These are phyloP conservation scores for Promerops cafer DNA, from an alignment of 2,113 vertebrate genomes.

Conservation along the genomic window DNA sequence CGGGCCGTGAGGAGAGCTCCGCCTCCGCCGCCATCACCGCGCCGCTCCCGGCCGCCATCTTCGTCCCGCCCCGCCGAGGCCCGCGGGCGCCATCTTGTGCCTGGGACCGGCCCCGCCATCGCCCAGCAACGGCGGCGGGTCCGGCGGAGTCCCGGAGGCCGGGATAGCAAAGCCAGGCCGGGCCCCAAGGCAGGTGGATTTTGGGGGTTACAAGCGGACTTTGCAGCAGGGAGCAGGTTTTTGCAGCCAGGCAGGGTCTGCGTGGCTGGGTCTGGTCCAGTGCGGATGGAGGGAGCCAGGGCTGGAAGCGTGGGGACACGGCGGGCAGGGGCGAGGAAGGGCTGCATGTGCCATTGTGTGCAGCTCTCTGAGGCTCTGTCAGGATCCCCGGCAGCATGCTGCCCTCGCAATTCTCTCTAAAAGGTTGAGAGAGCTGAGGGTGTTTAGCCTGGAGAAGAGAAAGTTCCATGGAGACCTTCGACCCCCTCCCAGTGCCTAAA, in stretches of 20 bases:
- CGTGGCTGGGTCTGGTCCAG: neutral
- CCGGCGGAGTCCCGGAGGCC: neutral
- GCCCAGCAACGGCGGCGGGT: slow-evolving; percentile 1
- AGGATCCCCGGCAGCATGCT: too few relatives aligned
- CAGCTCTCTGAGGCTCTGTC: neutral
- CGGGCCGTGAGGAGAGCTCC: rapidly evolving
- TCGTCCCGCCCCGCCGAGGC: neutral
- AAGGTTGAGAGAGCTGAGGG: neutral
- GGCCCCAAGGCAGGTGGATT: neutral
- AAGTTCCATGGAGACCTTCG: too few relatives aligned
- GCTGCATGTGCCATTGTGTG: neutral
- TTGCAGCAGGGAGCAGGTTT: neutral
- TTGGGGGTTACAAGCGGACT: too few relatives aligned
- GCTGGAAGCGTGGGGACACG: neutral
- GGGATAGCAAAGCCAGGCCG: neutral
- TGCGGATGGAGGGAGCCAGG: neutral
- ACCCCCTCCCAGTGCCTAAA: neutral
- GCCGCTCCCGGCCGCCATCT: neutral
- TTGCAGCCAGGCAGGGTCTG: neutral
- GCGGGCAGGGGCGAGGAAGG: neutral
- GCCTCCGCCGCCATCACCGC: rapidly evolving
- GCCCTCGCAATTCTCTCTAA: rapidly evolving
- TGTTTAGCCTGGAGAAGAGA: neutral
- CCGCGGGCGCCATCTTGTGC: slow-evolving; percentile 39
- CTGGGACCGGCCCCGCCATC: neutral